phyloP scores from a whole-genome alignment of 2,888 invertebrate species.

The Dilophus febrilis region DNA sequence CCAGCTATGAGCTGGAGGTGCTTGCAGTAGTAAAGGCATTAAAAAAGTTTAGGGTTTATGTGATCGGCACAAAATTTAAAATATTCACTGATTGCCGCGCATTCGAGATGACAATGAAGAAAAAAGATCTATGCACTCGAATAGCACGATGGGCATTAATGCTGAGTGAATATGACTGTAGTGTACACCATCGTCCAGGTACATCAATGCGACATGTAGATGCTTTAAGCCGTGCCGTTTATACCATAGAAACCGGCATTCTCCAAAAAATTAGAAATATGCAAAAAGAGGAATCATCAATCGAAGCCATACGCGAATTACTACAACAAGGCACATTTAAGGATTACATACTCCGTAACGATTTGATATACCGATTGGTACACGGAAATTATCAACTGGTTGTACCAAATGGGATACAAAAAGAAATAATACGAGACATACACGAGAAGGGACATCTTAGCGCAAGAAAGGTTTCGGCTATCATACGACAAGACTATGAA shows the following conservation, averaged over 20 bases:
- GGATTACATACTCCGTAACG: slow-evolving; percentile 9
- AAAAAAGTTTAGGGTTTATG: slow-evolving; percentile 19
- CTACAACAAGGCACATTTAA: slow-evolving; percentile 7
- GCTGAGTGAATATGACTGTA: slow-evolving; percentile 4
- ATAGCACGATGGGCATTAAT: slow-evolving; percentile 17
- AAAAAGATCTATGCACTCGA: slow-evolving; percentile 15
- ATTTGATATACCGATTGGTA: slow-evolving; percentile 10
- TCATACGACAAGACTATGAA: slow-evolving; percentile 15
- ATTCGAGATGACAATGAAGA: slow-evolving; percentile 14
- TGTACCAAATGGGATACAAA: slow-evolving; percentile 18
- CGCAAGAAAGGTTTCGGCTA: slow-evolving; percentile 13
- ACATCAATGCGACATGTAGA: too few relatives aligned
- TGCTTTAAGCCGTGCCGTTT: slow-evolving; percentile 5
- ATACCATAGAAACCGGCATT: too few relatives aligned
- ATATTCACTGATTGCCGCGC: slow-evolving; percentile 17
- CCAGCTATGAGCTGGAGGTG: slow-evolving; percentile 21
- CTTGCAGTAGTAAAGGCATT: slow-evolving; percentile 19
- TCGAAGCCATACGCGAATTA: slow-evolving; percentile 8
- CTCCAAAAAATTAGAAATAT: slow-evolving; percentile 5
- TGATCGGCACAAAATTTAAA: slow-evolving; percentile 14
- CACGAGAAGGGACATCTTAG: slow-evolving; percentile 22
- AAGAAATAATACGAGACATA: slow-evolving; percentile 17
- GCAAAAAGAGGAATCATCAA: slow-evolving; percentile 9
- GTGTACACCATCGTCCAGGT: too few relatives aligned
- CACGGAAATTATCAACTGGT: slow-evolving; percentile 9